Base-by-base conservation (phyloP, 2,888 invertebrate species). In the Halictus ligatus region DNA sequence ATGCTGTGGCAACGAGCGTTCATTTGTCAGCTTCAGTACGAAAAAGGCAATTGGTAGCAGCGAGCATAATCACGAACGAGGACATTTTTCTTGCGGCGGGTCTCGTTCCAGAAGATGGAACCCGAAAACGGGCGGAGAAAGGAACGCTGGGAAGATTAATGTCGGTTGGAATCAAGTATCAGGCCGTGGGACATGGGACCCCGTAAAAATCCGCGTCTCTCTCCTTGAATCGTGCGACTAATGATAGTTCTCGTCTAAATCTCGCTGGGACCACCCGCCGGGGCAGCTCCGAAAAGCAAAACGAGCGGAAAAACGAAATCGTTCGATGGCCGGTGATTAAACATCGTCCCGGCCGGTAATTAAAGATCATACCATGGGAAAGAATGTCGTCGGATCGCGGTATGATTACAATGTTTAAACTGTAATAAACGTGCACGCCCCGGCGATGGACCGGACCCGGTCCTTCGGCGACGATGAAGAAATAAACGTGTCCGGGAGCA, bases 401-500 rank as follows among this genome's bases (percentile, higher is more conserved):
- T 43, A 46, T 80, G 81, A 89, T 91, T 88, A 88, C 78, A 87
- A 89, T 78, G 84, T 89, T 89, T 80, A 54, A 72, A 77, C 80
- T 81, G 83, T 84, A 91, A 89, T 82, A 86, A 85, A 80, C 80
- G 40, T 43, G 71, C 43, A 21, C 40, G 43, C 12, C 43, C n/a
- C 71, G 40, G 69, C 40, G 69, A 69, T 8, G 10, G 21, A 40
- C 21, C 40, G 10, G 21, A 29, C 64, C 64, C 71, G 71, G 40
- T 71, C 43, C 40, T 43, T 12, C 40, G n/a, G 43, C 40, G n/a
- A n/a, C 71, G 84, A 75, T 46, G 74, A 83, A 83, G 75, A 81
- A 81, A 77, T 76, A 73, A 81, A 75, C 73, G 18, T 48, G 67
- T 15, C 74, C 79, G 18, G 7, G n/a, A n/a, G 48, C n/a, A n/a